Conservation (phyloP, 1,140 invertebrate species). For the Drosophila burlai region DNA sequence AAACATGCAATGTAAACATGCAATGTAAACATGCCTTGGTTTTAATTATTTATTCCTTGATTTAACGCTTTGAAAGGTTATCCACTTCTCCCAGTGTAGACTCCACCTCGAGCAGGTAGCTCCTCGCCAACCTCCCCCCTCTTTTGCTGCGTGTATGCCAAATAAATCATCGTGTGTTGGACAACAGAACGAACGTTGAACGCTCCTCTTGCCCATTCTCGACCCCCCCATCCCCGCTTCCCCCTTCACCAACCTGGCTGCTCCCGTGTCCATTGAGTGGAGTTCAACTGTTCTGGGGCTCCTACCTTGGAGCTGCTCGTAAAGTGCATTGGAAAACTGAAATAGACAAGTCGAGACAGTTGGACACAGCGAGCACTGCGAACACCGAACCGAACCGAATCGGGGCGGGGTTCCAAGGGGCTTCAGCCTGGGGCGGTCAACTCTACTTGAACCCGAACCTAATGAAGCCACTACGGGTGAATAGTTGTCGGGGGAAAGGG, state of each 20-base stretch:
- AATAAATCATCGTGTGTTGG: constrained; percentile 80
- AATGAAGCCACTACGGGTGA: constrained; percentile 71
- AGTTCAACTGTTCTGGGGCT: constrained; percentile 40
- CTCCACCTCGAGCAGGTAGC: constrained; percentile 72
- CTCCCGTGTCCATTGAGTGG: constrained; percentile 20
- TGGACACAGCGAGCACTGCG: constrained; percentile 52
- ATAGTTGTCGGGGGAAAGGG: not conserved
- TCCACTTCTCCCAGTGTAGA: constrained; percentile 33
- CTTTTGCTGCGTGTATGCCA: constrained; percentile 66
- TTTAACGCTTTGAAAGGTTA: not conserved
- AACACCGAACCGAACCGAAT: constrained; percentile 8
- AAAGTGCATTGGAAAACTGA: constrained; percentile 82
- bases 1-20: not conserved
- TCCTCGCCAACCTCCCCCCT: constrained; percentile 2
- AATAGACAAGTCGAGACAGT: constrained; percentile 78
- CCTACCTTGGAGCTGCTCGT: constrained; percentile 61
- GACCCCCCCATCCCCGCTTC: not conserved
- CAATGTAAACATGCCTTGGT: not conserved
- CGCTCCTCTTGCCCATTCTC: constrained; percentile 46
- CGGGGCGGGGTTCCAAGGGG: constrained; percentile 2
- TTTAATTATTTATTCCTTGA: not conserved
- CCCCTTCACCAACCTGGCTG: not conserved
- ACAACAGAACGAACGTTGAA: constrained; percentile 60
- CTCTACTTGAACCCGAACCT: constrained; percentile 76
- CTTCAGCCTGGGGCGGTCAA: constrained; percentile 52